Percentiles rank a stretch among this genome's conserved stretches.
Conservation (phyloP, 1,140 invertebrate species). For the Neotoxoptera formosana region DNA sequence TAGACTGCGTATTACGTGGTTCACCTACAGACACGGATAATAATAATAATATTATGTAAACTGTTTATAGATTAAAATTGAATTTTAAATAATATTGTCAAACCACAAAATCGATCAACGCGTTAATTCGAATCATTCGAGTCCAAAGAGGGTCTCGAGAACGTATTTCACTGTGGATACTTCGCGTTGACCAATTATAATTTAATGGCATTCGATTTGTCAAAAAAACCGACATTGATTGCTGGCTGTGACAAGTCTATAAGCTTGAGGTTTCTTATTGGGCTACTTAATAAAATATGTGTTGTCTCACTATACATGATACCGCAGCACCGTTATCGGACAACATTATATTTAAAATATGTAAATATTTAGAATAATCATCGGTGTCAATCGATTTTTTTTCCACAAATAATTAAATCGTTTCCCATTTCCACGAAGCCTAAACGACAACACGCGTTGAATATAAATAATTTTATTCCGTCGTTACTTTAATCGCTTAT, state of each 20-base stretch:
- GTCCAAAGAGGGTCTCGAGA: neutral
- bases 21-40: neutral
- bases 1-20: neutral
- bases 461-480: neutral
- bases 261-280: neutral
- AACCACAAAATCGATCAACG: constrained; percentile 27
- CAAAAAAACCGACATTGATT: neutral
- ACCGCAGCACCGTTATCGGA: neutral
- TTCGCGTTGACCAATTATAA: neutral
- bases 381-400: constrained; percentile 29
- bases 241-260: neutral
- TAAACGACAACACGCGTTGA: neutral
- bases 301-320: neutral
- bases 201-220: constrained; percentile 23
- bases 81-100: constrained; percentile 19
- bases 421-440: neutral
- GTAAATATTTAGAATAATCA: constrained; percentile 17
- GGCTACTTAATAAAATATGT: neutral
- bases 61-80: neutral
- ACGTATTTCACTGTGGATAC: neutral
- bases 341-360: constrained; percentile 33
- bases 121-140: neutral
- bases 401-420: neutral
- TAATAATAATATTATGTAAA: neutral
- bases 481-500: neutral